Conservation (phyloP, 2,888 invertebrate species). For the Apotomis capreana region DNA sequence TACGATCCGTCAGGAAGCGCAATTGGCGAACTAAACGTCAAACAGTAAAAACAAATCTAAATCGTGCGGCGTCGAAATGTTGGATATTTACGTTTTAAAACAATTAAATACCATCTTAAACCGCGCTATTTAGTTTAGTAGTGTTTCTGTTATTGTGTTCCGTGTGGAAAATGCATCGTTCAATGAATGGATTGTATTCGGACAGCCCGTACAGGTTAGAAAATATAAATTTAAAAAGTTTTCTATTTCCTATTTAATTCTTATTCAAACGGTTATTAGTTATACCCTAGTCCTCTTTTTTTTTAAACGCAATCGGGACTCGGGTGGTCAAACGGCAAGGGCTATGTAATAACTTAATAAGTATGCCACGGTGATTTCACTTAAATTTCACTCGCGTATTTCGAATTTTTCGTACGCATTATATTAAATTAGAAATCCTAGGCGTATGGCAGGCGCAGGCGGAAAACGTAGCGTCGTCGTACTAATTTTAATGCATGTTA, state of each 20-base stretch:
- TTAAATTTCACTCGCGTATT: constrained; percentile 48
- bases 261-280: constrained; percentile 41
- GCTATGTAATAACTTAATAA: constrained; percentile 21
- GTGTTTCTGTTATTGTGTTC: constrained; percentile 49
- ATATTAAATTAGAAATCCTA: constrained; percentile 6
- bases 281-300: constrained; percentile 41
- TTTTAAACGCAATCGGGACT: background rate
- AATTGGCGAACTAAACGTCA: constrained; percentile 67
- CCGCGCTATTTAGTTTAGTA: constrained; percentile 52
- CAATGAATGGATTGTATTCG: constrained; percentile 75
- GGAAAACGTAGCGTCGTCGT: background rate
- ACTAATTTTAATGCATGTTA: background rate
- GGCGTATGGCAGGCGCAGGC: background rate
- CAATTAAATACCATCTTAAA: constrained; percentile 45
- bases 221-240: constrained; percentile 40
- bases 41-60: constrained; percentile 65
- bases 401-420: constrained; percentile 17
- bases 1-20: constrained; percentile 72
- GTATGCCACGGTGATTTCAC: constrained; percentile 51
- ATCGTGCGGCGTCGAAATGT: constrained; percentile 61
- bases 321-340: background rate
- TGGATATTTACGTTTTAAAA: constrained; percentile 50
- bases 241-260: constrained; percentile 40
- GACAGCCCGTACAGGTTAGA: constrained; percentile 78
- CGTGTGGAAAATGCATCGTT: constrained; percentile 68